Percentiles rank a stretch among this genome's conserved stretches.
phyloP scores from a whole-genome alignment of 2,797 vertebrate species.

The Caiman crocodilus region DNA sequence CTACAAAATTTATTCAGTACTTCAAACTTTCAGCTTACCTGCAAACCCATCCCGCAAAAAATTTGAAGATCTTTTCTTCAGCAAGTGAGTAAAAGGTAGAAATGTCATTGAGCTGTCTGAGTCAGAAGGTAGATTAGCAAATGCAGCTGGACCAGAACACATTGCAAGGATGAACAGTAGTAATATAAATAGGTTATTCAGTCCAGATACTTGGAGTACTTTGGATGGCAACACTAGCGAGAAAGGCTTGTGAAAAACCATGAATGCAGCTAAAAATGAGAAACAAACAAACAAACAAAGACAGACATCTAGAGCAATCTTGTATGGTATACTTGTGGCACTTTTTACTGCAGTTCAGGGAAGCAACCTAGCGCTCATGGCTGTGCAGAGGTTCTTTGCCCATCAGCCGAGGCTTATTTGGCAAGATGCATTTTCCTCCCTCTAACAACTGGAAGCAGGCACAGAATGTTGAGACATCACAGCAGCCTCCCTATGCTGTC shows the following conservation, averaged over 20 bases:
- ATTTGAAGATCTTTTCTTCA: conserved; percentile 2
- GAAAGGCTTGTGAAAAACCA: background rate
- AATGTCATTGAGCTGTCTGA: background rate
- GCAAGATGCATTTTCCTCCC: background rate
- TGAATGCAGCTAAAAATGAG: background rate
- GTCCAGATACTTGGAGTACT: background rate
- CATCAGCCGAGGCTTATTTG: background rate
- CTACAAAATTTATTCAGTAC: background rate
- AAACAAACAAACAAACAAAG: background rate
- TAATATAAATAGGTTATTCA: background rate
- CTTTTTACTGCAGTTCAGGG: background rate
- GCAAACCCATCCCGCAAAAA: conserved; percentile 39
- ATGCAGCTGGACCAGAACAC: background rate
- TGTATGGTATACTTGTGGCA: background rate
- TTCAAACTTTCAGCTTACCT: background rate
- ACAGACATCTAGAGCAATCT: fast-evolving
- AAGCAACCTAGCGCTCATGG: background rate
- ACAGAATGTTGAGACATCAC: background rate
- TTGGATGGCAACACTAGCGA: background rate
- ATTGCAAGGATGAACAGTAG: background rate
- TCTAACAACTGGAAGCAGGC: background rate
- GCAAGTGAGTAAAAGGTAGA: fast-evolving
- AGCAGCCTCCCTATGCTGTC: fast-evolving
- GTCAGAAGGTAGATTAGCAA: background rate
- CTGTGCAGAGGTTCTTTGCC: background rate